phyloP scores from a whole-genome alignment of 30 jellyfish, hydroid and myxozoan genomes.

The Hydra vulgaris region DNA sequence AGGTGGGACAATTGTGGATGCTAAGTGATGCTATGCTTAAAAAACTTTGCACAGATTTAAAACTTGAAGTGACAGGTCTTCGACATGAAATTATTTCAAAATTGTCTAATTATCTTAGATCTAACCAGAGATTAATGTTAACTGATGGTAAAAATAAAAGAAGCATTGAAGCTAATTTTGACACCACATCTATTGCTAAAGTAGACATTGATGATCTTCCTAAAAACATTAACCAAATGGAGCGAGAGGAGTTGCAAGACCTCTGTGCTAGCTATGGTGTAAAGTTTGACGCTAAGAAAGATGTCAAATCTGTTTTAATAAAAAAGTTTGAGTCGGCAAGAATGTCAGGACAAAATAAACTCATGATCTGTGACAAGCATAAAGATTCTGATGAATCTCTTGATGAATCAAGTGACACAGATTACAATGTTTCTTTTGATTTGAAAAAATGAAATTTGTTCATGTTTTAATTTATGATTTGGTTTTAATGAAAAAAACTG shows the following conservation, averaged over 20 bases:
- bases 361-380: constrained; percentile 23
- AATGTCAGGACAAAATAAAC: constrained; percentile 1
- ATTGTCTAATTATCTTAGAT: constrained; percentile 10
- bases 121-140: constrained; percentile 16
- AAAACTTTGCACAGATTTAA: constrained; percentile 14
- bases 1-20: constrained; percentile 40
- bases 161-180: neutral
- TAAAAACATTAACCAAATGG: constrained; percentile 12
- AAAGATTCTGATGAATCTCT: neutral
- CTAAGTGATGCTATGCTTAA: constrained; percentile 24
- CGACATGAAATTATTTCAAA: constrained; percentile 24
- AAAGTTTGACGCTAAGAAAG: constrained; percentile 13
- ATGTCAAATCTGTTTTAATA: constrained; percentile 21
- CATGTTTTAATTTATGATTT: too few species aligned
- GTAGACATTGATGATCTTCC: constrained; percentile 32
- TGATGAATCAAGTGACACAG: neutral
- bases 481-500: too few species aligned
- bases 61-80: neutral
- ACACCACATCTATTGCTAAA: constrained; percentile 9
- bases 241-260: constrained; percentile 29
- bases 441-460: neutral
- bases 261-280: constrained; percentile 36
- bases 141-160: constrained; percentile 21
- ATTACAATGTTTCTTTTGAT: neutral
- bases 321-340: constrained; percentile 31